Percentiles rank a stretch among this genome's conserved stretches.
These are phyloP conservation scores for Tenthredo mesomela DNA, from an alignment of 2,888 invertebrate genomes.

Conservation along the genomic window DNA sequence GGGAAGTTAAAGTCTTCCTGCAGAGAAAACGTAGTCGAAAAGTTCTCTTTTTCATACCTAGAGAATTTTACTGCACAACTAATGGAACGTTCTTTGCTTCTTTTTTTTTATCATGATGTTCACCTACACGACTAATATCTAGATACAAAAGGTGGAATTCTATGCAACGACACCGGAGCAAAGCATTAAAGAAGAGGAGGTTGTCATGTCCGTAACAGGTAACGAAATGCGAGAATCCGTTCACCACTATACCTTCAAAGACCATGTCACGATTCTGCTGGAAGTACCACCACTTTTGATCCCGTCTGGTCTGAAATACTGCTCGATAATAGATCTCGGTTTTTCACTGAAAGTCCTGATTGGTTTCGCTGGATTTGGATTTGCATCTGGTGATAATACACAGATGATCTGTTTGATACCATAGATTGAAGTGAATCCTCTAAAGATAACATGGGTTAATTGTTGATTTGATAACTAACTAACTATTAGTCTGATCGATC, in stretches of 20 bases:
- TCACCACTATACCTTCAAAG: slow-evolving; percentile 55
- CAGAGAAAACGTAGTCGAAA: slow-evolving; percentile 54
- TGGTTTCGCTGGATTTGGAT: slow-evolving; percentile 51
- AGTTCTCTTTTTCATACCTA: neutral
- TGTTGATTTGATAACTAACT: too few species aligned
- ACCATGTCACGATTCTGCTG: slow-evolving; percentile 59
- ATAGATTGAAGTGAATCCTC: too few species aligned
- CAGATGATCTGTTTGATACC: too few species aligned
- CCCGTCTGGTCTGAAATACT: slow-evolving; percentile 64
- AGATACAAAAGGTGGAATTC: slow-evolving; percentile 53
- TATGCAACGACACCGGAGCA: slow-evolving; percentile 36
- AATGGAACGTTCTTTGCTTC: neutral
- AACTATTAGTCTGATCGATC: too few species aligned
- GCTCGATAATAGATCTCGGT: slow-evolving; percentile 66
- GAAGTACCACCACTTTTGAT: slow-evolving; percentile 65
- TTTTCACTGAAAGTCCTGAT: slow-evolving; percentile 62
- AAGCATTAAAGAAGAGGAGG: neutral
- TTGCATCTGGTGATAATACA: too few species aligned
- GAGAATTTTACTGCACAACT: neutral
- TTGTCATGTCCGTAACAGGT: neutral
- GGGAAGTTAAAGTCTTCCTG: slow-evolving; percentile 55
- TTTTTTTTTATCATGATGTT: neutral
- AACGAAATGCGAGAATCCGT: slow-evolving; percentile 3
- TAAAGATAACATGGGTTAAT: too few species aligned
- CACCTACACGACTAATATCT: neutral